Percentiles rank a stretch among this genome's conserved stretches.
These are phyloP conservation scores for Ophion slaviceki DNA, from an alignment of 2,888 invertebrate species.

Conservation along the genomic window DNA sequence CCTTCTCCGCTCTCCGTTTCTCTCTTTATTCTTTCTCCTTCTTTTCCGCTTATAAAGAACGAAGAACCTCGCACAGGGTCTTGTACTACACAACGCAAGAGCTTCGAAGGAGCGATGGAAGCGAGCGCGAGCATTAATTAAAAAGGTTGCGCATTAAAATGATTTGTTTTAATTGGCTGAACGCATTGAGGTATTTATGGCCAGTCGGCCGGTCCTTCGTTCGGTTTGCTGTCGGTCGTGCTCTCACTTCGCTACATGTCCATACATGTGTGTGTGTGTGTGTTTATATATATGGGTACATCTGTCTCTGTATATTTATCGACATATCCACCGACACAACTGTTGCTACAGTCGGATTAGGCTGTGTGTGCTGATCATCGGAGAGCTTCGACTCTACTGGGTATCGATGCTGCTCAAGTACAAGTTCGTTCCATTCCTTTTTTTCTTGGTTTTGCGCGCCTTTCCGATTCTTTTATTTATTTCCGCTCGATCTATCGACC, in stretches of 20 bases:
- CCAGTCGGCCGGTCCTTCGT: slow-evolving; percentile 78
- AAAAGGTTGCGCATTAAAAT: slow-evolving; percentile 84
- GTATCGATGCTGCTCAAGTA: slow-evolving; percentile 65
- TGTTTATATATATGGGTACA: not conserved
- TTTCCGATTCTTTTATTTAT: slow-evolving; percentile 51
- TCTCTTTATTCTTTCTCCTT: slow-evolving; percentile 11
- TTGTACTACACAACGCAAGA: slow-evolving; percentile 60
- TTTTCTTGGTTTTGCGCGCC: slow-evolving; percentile 31
- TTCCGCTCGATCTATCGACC: slow-evolving; percentile 61
- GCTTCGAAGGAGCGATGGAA: slow-evolving; percentile 74
- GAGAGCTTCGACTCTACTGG: slow-evolving; percentile 61
- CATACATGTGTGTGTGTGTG: not conserved
- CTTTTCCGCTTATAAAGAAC: slow-evolving; percentile 21
- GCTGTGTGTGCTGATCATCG: slow-evolving; percentile 42
- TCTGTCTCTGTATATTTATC: slow-evolving; percentile 47
- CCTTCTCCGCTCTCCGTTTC: slow-evolving; percentile 21
- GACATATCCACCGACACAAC: slow-evolving; percentile 61
- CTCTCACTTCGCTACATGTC: slow-evolving; percentile 68
- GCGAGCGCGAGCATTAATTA: slow-evolving; percentile 83
- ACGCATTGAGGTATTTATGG: slow-evolving; percentile 83
- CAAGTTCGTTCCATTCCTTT: slow-evolving; percentile 43
- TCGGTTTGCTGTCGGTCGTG: slow-evolving; percentile 76
- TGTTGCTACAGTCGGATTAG: slow-evolving; percentile 32
- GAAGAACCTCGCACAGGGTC: slow-evolving; percentile 53
- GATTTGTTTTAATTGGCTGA: slow-evolving; percentile 84